phyloP scores from a whole-genome alignment of 2,113 vertebrate genomes.

The Podarcis cretensis region DNA sequence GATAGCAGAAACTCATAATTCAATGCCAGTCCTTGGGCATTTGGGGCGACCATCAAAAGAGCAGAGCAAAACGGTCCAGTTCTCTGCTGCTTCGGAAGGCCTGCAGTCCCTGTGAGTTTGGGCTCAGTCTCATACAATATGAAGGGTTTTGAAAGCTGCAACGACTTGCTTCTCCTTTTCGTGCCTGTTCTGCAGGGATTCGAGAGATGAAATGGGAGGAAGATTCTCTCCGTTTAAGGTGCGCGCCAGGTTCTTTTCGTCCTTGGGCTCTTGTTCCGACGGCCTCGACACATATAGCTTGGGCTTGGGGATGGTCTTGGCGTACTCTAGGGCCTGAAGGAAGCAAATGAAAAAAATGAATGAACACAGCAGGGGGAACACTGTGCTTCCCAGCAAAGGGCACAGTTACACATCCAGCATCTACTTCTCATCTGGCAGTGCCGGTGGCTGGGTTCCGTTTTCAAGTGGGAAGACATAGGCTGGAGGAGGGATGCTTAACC shows the following conservation, averaged over 20 bases:
- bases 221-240: constrained; percentile 51
- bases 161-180: constrained; percentile 86
- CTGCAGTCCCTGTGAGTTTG: background rate
- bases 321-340: constrained; percentile 89
- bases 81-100: background rate
- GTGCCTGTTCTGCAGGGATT: constrained; percentile 81
- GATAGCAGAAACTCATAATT: background rate
- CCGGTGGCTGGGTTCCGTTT: background rate
- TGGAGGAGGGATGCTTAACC: background rate
- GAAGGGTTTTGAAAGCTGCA: constrained; percentile 78
- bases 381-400: background rate
- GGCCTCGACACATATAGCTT: constrained; percentile 48
- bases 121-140: constrained; percentile 56
- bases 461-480: background rate
- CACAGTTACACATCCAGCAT: background rate
- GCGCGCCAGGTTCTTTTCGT: constrained; percentile 27
- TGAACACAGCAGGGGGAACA: no score
- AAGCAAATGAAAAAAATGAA: background rate
- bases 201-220: constrained; percentile 75
- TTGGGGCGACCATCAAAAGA: fast-evolving
- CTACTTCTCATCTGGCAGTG: background rate
- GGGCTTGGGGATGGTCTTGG: constrained; percentile 86
- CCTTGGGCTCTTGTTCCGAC: constrained; percentile 37
- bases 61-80: background rate
- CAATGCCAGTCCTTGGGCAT: background rate